These are phyloP conservation scores for Lucilia cuprina DNA, from an alignment of 1,140 invertebrate genomes.

Conservation along the genomic window DNA sequence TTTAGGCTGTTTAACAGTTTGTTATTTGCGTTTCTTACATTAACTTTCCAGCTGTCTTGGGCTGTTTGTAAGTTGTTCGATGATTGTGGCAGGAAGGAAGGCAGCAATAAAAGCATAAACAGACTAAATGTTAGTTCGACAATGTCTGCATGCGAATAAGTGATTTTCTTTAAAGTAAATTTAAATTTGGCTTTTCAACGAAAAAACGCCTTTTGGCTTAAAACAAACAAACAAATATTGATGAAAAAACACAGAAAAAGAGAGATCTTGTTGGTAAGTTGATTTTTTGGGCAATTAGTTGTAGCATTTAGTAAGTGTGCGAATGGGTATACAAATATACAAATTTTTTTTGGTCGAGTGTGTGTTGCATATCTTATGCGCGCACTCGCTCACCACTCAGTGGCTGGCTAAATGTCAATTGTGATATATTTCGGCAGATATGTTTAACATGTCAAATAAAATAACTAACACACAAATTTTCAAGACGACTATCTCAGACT, in stretches of 20 bases:
- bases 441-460: conserved; percentile 32
- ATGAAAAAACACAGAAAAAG: not conserved
- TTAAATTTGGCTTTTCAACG: not conserved
- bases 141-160: not conserved
- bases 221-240: not conserved
- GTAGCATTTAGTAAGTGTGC: not conserved
- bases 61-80: not conserved
- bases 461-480: conserved; percentile 11
- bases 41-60: not conserved
- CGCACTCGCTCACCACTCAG: not conserved
- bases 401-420: conserved; percentile 22
- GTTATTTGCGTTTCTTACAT: not conserved
- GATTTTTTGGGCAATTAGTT: conserved; percentile 7
- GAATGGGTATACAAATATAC: not conserved
- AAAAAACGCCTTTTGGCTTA: conserved; percentile 9
- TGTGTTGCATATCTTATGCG: not conserved
- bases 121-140: not conserved
- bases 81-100: not conserved
- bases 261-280: not conserved
- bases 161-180: not conserved
- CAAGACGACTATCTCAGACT: not conserved
- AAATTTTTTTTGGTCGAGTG: not conserved
- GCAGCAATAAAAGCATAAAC: too few species aligned
- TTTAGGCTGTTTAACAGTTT: conserved; percentile 28
- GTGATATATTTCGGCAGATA: conserved; percentile 35